Evolutionary conservation across 2,888 invertebrate species (phyloP), one percentile per base, ranked within the genome.

Genomic region (Endomychus coccineus): DNA sequence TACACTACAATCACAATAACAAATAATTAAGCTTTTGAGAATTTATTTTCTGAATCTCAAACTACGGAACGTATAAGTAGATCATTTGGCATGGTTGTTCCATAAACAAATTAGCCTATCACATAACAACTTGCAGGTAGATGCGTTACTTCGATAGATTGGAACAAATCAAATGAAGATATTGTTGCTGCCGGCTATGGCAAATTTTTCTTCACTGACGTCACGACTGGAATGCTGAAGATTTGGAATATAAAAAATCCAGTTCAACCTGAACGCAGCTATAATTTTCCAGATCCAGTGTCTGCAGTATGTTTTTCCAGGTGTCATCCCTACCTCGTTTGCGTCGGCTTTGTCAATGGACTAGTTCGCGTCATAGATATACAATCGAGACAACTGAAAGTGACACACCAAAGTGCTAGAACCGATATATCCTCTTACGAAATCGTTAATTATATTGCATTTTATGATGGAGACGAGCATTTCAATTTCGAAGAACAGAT

Each of bases 221-320:
- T 65, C 0, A 64, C 64, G n/a, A 61, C 61, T 1, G 88, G 89
- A 0, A 54, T 79, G 21, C 71, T 88, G 1, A 74, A 80, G 48
- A 62, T 87, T 38, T 89, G 89, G 89, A 83, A 79, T 52, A 78
- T 80, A 1, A 82, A 89, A 62, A 88, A 87, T 61, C 86, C 86
- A 0, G 73, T 75, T 9, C 77, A 80, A 54, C 87, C 87, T 0
- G 87, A 86, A 58, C 70, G 83, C 42, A 55, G 70, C 4, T 85
- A 80, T 51, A 50, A 62, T 3, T 85, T 83, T 52, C 55, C 69
- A 0, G 67, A 72, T 28, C 75, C 83, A 0, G 73, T 86, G 0
- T 80, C 83, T 0, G 71, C 78, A 1, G 61, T 87, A 0, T 71
- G 76, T 24, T 89, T 89, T 67, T 83, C 85, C 1, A 68, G 64